Conservation (phyloP, 2,888 invertebrate genomes). For the Habroteleia sp. region DNA sequence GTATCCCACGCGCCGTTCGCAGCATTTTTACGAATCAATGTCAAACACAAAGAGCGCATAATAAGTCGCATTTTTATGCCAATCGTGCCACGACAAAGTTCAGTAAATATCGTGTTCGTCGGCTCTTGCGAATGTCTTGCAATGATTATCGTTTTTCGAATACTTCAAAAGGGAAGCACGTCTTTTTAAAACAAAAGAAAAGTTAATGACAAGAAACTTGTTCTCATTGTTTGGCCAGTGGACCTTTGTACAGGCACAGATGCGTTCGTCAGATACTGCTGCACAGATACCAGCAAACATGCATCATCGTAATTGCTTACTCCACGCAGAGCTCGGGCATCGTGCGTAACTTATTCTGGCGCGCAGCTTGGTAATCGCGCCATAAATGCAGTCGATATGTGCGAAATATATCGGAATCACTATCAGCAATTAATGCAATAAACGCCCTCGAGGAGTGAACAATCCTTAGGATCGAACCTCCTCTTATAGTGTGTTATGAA, state of each 20-base stretch:
- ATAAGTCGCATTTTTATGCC: slow-evolving; percentile 5
- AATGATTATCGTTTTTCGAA: slow-evolving; percentile 11
- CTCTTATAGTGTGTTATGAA: too few species aligned
- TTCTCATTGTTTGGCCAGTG: slow-evolving; percentile 37
- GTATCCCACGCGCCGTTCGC: slow-evolving; percentile 16
- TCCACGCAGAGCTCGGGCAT: slow-evolving; percentile 5
- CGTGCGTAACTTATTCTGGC: slow-evolving; percentile 29
- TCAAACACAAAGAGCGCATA: slow-evolving; percentile 12
- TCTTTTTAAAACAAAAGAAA: slow-evolving; percentile 46
- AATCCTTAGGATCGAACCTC: too few species aligned
- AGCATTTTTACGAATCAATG: slow-evolving; percentile 9
- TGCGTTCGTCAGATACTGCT: slow-evolving; percentile 44
- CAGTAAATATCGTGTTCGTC: slow-evolving; percentile 9
- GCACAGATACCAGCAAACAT: slow-evolving; percentile 31
- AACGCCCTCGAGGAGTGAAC: too few species aligned
- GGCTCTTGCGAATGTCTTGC: slow-evolving; percentile 8
- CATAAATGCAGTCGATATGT: slow-evolving; percentile 39
- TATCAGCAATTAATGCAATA: slow-evolving; percentile 48
- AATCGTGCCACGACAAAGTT: slow-evolving; percentile 7
- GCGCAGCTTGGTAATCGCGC: slow-evolving; percentile 27
- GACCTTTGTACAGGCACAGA: slow-evolving; percentile 30
- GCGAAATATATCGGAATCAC: slow-evolving; percentile 47
- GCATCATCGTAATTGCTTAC: slow-evolving; percentile 47
- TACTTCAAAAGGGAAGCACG: slow-evolving; percentile 6
- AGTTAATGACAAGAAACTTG: slow-evolving; percentile 40